A percentile compares a stretch with the other conserved stretches of the same genome.
phyloP scores from a whole-genome alignment of 2,888 invertebrate species.

The Oscheius myriophilus region DNA sequence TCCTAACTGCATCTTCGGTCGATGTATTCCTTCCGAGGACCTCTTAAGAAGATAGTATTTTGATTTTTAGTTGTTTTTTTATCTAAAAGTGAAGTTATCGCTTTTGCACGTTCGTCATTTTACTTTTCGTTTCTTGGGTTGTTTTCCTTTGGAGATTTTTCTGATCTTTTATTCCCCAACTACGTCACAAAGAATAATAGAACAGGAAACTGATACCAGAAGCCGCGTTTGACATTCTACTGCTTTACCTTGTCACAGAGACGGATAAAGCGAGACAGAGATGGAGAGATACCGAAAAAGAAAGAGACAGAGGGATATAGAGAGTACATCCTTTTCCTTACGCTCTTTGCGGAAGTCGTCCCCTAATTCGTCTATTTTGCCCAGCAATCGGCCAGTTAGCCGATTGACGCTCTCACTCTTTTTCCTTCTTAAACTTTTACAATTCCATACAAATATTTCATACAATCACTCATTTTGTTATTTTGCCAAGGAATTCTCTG shows the following conservation, averaged over 20 bases:
- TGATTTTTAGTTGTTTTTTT: too few species aligned
- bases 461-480: neutral
- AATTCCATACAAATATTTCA: neutral
- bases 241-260: neutral
- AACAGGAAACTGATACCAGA: neutral
- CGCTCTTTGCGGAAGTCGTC: constrained; percentile 17
- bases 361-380: constrained; percentile 29
- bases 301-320: neutral
- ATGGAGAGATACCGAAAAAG: neutral
- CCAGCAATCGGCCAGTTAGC: constrained; percentile 26
- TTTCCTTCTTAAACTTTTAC: neutral
- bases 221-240: neutral
- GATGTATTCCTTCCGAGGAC: too few species aligned
- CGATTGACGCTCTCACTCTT: constrained; percentile 13
- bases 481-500: neutral
- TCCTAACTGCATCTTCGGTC: too few species aligned
- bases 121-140: too few species aligned
- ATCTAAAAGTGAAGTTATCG: too few species aligned
- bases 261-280: neutral
- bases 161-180: too few species aligned
- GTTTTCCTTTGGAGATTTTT: too few species aligned
- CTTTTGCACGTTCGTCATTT: too few species aligned
- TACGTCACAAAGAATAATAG: too few species aligned
- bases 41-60: too few species aligned
- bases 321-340: too few species aligned